Base-by-base conservation (phyloP, 2,113 vertebrate genomes). In the Toxotes jaculatrix region DNA sequence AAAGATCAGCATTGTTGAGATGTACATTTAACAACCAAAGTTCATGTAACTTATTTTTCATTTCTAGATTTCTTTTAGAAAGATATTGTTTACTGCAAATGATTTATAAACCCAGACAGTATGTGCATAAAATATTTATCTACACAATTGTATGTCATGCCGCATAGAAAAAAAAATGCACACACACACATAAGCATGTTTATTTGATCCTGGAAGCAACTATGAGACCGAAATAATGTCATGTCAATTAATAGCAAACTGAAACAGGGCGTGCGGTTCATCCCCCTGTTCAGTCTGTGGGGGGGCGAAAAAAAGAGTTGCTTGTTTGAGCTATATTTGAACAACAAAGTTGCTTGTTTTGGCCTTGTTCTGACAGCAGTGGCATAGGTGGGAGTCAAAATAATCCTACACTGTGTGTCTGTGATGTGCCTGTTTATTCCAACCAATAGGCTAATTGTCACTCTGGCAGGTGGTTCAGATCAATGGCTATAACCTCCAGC, bases 271-370 rank as follows among this genome's bases (percentile, higher is more conserved):
- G 27, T 21, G 64, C 42, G 73, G 67, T 80, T 84, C 62, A 21
- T 55, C 66, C 43, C 32, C 53, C 62, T 62, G 53, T 51, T 84
- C 77, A 31, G 79, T 78, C 40, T 57, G 68, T 12, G 55, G 7
- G 45, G n/a, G 47, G 32, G 11, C 4, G 6, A 27, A 8, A 10
- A 3, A 42, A 38, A 27, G 38, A 47, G n/a, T 6, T 11, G 57
- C 32, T 59, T 43, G 55, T 84, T 68, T 82, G 61, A 87, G 74
- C 71, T 87, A 83, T 80, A 88, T 91, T 88, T 84, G 84, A 82
- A 87, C 82, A 89, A 82, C 60, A 91, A 70, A 77, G 77, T 83
- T 77, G 70, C 53, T 60, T 80, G 80, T 67, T 80, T 45, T 67
- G 64, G 80, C 51, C 61, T 80, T 49, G 21, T 87, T 90, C 51